Conservation (phyloP, 2,888 invertebrate species). For the Dysmachus trigonus region DNA sequence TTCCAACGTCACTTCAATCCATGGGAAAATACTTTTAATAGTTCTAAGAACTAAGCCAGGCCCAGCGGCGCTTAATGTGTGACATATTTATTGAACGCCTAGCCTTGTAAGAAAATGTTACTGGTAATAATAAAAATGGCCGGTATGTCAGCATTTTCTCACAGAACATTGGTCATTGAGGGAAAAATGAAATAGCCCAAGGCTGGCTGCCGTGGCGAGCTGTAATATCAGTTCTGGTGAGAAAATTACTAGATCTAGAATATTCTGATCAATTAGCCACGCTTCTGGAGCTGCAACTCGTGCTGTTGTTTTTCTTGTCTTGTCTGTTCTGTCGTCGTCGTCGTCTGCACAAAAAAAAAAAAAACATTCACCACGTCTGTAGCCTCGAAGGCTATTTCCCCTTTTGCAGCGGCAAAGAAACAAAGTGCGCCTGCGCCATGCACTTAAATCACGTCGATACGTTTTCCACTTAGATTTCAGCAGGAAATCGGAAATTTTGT, state of each 20-base stretch:
- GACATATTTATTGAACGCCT: background rate
- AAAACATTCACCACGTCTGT: background rate
- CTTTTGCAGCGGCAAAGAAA: background rate
- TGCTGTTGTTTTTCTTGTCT: background rate
- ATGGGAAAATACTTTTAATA: background rate
- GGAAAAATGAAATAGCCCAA: background rate
- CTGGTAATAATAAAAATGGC: background rate
- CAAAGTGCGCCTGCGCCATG: background rate
- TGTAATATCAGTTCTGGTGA: background rate
- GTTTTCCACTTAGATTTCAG: background rate
- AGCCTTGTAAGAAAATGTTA: background rate
- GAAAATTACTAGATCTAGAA: background rate
- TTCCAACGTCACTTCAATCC: background rate
- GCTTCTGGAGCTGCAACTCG: background rate
- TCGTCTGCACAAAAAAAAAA: background rate
- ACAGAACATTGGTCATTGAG: background rate
- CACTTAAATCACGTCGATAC: background rate
- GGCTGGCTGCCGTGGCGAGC: background rate
- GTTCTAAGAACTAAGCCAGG: background rate
- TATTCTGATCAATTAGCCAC: background rate
- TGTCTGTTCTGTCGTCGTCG: background rate
- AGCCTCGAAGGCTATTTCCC: background rate
- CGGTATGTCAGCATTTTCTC: background rate
- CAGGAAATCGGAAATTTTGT: background rate
- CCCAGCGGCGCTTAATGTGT: background rate